A percentile compares a stretch with the other conserved stretches of the same genome.
These are phyloP conservation scores for Aegypius monachus DNA, from an alignment of 2,113 vertebrate genomes.

Conservation along the genomic window DNA sequence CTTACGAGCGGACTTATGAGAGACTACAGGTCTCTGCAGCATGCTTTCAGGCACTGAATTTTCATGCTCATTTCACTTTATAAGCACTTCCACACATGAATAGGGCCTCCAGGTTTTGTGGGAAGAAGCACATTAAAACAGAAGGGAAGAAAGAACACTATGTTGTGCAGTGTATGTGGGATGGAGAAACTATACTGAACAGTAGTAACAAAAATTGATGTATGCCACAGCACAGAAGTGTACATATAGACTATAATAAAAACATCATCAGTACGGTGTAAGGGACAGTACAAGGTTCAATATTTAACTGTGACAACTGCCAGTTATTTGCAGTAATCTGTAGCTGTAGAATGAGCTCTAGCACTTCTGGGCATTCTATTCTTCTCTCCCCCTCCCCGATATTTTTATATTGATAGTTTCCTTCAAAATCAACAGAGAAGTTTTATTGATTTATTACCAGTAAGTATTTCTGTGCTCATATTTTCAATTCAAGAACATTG, in stretches of 20 bases:
- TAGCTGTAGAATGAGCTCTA: not conserved
- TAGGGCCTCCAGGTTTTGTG: not conserved
- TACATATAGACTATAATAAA: not conserved
- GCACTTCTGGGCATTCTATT: not conserved
- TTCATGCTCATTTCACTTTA: conserved; percentile 9
- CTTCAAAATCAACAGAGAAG: not conserved
- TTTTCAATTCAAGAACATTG: not conserved
- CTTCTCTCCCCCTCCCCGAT: accelerated
- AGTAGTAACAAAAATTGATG: not conserved
- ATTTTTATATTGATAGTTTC: not conserved
- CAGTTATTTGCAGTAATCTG: not conserved
- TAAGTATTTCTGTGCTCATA: conserved; percentile 14
- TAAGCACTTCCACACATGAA: not conserved
- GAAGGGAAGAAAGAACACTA: conserved; percentile 29
- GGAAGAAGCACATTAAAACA: conserved; percentile 30
- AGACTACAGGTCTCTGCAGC: not conserved
- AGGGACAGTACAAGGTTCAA: not conserved
- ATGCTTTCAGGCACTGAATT: not conserved
- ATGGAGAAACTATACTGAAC: conserved; percentile 4
- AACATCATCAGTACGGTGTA: not conserved
- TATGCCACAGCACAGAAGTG: not conserved
- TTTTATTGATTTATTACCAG: not conserved
- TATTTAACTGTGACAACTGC: not conserved
- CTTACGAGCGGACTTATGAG: not conserved
- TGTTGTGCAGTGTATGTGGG: not conserved